A percentile compares a stretch with the other conserved stretches of the same genome.
Evolutionary conservation across 2,888 invertebrate species (phyloP).

Genomic region (Harpagoxenus sublaevis): DNA sequence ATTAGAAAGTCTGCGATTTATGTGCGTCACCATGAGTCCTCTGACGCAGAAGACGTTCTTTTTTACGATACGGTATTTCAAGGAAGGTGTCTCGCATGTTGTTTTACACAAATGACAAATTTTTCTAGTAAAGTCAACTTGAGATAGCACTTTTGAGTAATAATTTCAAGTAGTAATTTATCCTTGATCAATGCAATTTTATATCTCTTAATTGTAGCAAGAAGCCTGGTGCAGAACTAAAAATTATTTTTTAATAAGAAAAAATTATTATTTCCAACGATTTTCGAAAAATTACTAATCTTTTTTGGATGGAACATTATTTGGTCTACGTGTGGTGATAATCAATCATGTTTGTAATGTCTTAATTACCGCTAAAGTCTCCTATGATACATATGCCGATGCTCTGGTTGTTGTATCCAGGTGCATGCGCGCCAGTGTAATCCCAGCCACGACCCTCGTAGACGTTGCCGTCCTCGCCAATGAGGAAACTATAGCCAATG

Average conservation of each 20-base stretch:
- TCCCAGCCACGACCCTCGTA: slow-evolving; percentile 87
- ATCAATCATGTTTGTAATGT: background rate
- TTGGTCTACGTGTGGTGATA: background rate
- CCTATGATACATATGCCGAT: slow-evolving; percentile 86
- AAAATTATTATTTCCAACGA: background rate
- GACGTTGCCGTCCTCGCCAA: slow-evolving; percentile 87
- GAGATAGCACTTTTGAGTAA: background rate
- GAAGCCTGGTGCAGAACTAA: background rate
- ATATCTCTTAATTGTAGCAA: background rate
- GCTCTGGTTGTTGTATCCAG: slow-evolving; percentile 85
- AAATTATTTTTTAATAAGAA: background rate
- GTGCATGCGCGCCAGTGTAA: slow-evolving; percentile 84
- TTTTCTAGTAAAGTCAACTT: background rate
- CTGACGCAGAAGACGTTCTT: background rate
- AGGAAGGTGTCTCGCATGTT: background rate
- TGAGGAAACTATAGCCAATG: slow-evolving; percentile 86
- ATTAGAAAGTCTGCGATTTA: no score
- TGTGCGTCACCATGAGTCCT: background rate
- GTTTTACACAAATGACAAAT: background rate
- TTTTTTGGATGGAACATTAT: background rate
- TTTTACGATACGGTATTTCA: slow-evolving; percentile 36
- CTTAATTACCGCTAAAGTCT: slow-evolving; percentile 81
- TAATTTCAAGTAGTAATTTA: background rate
- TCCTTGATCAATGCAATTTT: background rate
- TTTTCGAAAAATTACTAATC: background rate